A percentile compares a stretch with the other conserved stretches of the same genome.
Evolutionary conservation across 2,113 vertebrate species (phyloP).

Genomic region (Pardalotus punctatus): DNA sequence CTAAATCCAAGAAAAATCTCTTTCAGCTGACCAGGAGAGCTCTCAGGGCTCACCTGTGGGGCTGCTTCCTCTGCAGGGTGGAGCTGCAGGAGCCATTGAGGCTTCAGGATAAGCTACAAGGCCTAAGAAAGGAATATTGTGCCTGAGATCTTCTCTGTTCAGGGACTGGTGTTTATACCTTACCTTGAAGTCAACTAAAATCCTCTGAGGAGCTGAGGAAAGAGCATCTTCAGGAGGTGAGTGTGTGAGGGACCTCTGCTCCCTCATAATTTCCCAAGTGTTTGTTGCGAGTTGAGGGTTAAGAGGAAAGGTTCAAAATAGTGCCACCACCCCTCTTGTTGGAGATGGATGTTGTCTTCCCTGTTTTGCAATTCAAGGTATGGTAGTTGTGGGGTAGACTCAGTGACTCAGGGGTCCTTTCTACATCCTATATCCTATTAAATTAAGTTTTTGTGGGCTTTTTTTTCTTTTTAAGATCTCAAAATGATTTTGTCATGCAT

Average conservation of each 20-base stretch:
- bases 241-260: neutral
- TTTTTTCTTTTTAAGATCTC: neutral
- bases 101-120: neutral
- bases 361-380: neutral
- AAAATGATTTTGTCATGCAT: neutral
- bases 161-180: neutral
- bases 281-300: neutral
- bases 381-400: neutral
- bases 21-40: neutral
- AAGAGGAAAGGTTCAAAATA: neutral
- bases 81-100: neutral
- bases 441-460: neutral
- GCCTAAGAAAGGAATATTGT: neutral
- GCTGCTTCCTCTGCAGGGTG: neutral
- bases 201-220: neutral
- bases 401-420: neutral
- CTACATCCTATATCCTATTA: neutral
- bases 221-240: neutral
- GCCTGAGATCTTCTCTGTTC: neutral
- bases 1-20: neutral
- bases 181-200: neutral
- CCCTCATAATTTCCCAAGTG: neutral
- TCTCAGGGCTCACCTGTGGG: neutral
- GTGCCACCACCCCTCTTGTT: neutral
- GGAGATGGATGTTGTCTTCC: neutral